Evolutionary conservation across 1,140 invertebrate species (phyloP).

Genomic region (Meloidogyne exigua): DNA sequence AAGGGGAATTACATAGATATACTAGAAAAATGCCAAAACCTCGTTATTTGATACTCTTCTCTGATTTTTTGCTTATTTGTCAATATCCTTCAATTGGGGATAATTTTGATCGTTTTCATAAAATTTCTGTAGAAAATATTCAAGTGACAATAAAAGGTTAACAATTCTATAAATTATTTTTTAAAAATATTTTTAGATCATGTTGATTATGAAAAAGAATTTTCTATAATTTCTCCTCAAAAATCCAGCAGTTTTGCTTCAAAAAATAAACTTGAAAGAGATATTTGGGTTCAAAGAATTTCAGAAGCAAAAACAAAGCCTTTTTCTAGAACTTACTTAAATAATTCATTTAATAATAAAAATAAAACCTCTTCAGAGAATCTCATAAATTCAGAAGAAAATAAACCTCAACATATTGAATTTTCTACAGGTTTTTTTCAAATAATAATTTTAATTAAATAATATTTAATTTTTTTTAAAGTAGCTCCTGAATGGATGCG

Average conservation of each 20-base stretch:
- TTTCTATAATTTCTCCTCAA: constrained; percentile 41
- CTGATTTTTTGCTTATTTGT: constrained; percentile 47
- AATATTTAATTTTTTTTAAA: not conserved
- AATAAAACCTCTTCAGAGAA: constrained; percentile 2
- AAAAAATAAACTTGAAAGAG: constrained; percentile 46
- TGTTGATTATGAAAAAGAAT: constrained; percentile 50
- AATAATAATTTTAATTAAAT: not conserved
- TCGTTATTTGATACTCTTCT: constrained; percentile 46
- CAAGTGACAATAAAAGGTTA: constrained; percentile 27
- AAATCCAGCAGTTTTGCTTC: constrained; percentile 43
- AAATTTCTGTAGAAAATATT: constrained; percentile 46
- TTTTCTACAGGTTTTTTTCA: not conserved
- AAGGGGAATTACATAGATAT: constrained; percentile 47
- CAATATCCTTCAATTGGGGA: constrained; percentile 44
- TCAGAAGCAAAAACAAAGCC: constrained; percentile 17
- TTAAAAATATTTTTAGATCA: constrained; percentile 34
- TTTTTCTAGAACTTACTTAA: not conserved
- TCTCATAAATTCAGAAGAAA: constrained; percentile 9
- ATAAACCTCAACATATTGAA: constrained; percentile 20
- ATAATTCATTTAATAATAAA: constrained; percentile 1
- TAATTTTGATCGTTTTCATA: constrained; percentile 44
- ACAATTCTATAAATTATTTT: not conserved
- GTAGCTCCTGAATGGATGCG: constrained; percentile 41
- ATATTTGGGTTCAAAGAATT: constrained; percentile 42
- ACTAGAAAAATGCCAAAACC: constrained; percentile 44